Evolutionary conservation across 2,797 vertebrate species (phyloP).

Genomic region (Falco peregrinus): DNA sequence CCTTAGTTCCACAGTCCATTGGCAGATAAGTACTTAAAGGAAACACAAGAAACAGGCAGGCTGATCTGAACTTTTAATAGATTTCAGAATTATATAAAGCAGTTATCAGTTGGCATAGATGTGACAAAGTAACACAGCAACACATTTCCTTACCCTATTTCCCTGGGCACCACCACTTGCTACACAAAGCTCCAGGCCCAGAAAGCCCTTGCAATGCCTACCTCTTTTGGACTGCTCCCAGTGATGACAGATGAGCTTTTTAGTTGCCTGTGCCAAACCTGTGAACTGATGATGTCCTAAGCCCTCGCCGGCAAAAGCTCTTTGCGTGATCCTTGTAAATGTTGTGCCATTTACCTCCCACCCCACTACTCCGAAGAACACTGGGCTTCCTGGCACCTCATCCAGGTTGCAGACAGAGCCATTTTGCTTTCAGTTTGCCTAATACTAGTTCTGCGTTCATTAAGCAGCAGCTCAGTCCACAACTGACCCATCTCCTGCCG

Average conservation of each 20-base stretch:
- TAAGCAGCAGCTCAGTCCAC: not conserved
- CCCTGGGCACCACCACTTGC: not conserved
- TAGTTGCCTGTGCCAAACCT: not conserved
- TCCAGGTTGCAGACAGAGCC: not conserved
- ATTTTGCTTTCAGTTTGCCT: not conserved
- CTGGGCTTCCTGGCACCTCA: not conserved
- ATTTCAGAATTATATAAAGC: not conserved
- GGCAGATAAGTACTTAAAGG: not conserved
- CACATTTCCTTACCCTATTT: not conserved
- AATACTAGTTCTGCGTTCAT: not conserved
- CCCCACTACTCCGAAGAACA: not conserved
- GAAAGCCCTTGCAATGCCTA: conserved; percentile 17
- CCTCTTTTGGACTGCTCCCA: conserved; percentile 40
- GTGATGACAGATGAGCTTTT: conserved; percentile 27
- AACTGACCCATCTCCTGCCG: conserved; percentile 5
- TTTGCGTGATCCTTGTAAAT: not conserved
- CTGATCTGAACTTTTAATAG: not conserved
- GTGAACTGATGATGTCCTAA: not conserved
- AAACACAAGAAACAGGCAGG: not conserved
- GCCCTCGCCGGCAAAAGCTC: not conserved
- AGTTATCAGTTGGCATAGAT: not conserved
- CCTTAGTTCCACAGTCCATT: not conserved
- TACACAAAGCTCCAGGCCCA: not conserved
- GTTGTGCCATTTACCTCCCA: not conserved
- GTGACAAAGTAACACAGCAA: not conserved